These are phyloP conservation scores for Nasonia longicornis DNA, from an alignment of 1,140 invertebrate genomes.

Conservation along the genomic window DNA sequence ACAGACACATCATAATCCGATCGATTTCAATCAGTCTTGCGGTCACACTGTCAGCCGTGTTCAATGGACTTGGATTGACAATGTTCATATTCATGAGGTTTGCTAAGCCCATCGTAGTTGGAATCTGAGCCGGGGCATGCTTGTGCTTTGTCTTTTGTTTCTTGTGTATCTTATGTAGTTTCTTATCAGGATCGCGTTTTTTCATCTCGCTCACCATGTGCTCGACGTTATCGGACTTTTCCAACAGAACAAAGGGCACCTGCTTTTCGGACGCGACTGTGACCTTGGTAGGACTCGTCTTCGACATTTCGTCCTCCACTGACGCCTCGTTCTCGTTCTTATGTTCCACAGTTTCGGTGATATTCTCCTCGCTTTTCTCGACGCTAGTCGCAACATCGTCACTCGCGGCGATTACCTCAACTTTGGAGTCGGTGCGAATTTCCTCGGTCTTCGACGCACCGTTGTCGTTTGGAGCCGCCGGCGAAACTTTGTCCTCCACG, in stretches of 20 bases:
- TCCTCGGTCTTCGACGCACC: background rate
- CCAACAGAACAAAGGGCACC: slow-evolving; percentile 48
- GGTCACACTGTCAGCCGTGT: slow-evolving; percentile 55
- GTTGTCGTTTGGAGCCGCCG: background rate
- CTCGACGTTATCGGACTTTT: slow-evolving; percentile 51
- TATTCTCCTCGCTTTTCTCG: background rate
- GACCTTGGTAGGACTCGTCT: background rate
- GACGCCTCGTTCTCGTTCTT: background rate
- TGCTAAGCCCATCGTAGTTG: background rate
- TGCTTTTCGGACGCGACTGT: background rate
- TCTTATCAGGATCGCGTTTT: slow-evolving; percentile 4
- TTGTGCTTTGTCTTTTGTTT: slow-evolving; percentile 33
- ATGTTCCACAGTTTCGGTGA: background rate
- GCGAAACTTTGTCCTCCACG: background rate
- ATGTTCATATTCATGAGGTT: slow-evolving; percentile 6
- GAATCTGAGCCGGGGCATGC: slow-evolving; percentile 15
- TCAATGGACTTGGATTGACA: slow-evolving; percentile 19
- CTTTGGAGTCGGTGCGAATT: background rate
- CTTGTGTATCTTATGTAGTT: slow-evolving; percentile 33
- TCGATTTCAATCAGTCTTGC: slow-evolving; percentile 66
- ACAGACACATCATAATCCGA: slow-evolving; percentile 62
- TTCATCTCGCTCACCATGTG: slow-evolving; percentile 32
- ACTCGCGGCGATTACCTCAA: background rate
- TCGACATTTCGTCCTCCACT: background rate
- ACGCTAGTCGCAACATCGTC: background rate